Evolutionary conservation across 1,140 invertebrate species (phyloP), one percentile per base, ranked within the genome.

Genomic region (Eupristina koningsbergeri): DNA sequence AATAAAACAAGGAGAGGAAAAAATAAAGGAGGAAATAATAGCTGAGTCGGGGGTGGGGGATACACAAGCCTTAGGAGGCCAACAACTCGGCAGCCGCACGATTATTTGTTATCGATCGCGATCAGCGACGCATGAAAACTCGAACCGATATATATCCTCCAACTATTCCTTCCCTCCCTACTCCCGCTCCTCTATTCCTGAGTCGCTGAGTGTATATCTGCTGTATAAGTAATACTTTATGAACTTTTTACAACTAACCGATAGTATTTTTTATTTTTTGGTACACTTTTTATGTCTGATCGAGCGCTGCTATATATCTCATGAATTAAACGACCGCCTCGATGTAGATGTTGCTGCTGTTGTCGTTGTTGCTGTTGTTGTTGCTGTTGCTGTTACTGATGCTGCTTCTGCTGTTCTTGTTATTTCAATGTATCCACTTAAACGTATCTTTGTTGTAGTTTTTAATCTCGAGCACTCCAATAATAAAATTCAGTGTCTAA

Each of bases 51-150:
- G n/a, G n/a, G n/a, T n/a, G n/a, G 50, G 31, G 29, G 50, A 58
- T 76, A 76, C 74, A 26, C 3, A 26, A 53, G 67, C 41, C 67
- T 71, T 71, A 71, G n/a, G n/a, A n/a, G n/a, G n/a, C 67, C 34
- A 71, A 71, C 67, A 50, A 76, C 50, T 26, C 83, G 58, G 45
- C 53, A 74, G 41, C 63, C 77, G 85, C 79, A 19, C 73, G 71
- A 86, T 87, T 85, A 85, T 86, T 87, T 87, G 87, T 86, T 87
- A 87, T 87, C 80, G 85, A 86, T 86, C 61, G 75, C 73, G 79
- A 80, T 85, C 85, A 88, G 71, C 74, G 71, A 80, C 84, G 80
- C 77, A 79, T 80, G 84, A 85, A 78, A 67, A 69, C 77, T 80
- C 77, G 26, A 26, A 36, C 22, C 67, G 67, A 71, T 71, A 71